phyloP scores from a whole-genome alignment of 2,888 invertebrate genomes.

The Agrilus biguttatus region DNA sequence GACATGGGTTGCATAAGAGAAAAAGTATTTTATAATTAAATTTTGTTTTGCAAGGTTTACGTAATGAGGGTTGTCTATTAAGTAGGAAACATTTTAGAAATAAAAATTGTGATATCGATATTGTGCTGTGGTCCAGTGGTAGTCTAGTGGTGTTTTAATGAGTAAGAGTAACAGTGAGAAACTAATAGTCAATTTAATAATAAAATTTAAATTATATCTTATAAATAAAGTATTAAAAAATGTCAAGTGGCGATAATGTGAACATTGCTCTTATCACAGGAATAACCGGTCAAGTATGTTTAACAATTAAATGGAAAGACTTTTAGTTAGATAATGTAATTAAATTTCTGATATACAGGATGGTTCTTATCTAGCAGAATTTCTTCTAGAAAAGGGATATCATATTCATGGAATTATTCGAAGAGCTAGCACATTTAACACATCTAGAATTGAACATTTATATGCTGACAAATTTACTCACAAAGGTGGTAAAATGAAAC shows the following conservation, averaged over 20 bases:
- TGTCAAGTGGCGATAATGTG: constrained; percentile 18
- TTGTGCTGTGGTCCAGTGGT: too few species aligned
- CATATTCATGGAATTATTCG: constrained; percentile 92
- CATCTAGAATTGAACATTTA: constrained; percentile 87
- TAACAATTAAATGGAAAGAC: neutral
- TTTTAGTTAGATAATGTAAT: neutral
- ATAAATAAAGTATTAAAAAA: constrained; percentile 3
- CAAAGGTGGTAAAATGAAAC: constrained; percentile 73
- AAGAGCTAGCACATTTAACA: constrained; percentile 92
- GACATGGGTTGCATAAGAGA: too few species aligned
- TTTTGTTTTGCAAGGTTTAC: too few species aligned
- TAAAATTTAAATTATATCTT: too few species aligned
- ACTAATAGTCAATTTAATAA: too few species aligned
- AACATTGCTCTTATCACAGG: constrained; percentile 89
- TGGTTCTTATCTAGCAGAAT: constrained; percentile 94
- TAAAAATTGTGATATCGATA: too few species aligned
- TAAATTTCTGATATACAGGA: constrained; percentile 47
- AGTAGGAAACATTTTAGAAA: too few species aligned
- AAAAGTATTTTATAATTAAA: too few species aligned
- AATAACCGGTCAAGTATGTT: constrained; percentile 85
- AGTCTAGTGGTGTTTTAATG: too few species aligned
- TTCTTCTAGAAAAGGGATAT: constrained; percentile 83
- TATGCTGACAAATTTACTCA: constrained; percentile 85
- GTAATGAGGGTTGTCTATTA: too few species aligned
- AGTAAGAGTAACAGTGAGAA: too few species aligned